Base-by-base conservation (phyloP, 1,140 invertebrate genomes). In the Drepana arcuata region DNA sequence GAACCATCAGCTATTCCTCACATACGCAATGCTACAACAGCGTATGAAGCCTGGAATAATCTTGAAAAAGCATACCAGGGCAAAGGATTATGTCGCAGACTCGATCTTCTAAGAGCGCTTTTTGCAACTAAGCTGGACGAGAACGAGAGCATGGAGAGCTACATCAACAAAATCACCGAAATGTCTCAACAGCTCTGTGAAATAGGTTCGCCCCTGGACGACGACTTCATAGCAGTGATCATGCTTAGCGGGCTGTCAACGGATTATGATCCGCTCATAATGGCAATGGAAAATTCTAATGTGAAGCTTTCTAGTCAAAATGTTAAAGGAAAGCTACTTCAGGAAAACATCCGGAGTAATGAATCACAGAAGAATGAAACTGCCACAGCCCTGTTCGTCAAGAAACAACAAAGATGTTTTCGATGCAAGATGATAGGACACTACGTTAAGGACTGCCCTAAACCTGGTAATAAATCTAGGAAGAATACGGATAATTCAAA, bases 201-300 rank as follows among this genome's bases (percentile, higher is more conserved):
- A 0, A 42, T 48, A 0, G 11, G 33, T 11, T 12, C 34, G 7
- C 16, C 28, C 1, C 14, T 47, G 23, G 44, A 47, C n/a, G 44
- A 47, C 23, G 44, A 47, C 9, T 37, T 47, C 11, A 14, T 47
- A 2, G 44, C 33, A 7, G 18, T 47, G 1, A 41, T 41, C 18
- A 47, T 47, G 38, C 15, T 47, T 1, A 41, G 34, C 33, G 44
- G 44, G 7, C 27, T 41, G 3, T 7, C 44, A 27, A 9, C 11
- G 4, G 12, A 38, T 12, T 45, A 28, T 15, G 35, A 45, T 21
- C 42, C 42, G 1, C 35, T 45, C 7, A 34, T 45, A 3, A 34
- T 45, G 42, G 21, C 34, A 11, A 7, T 44, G 2, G 41, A 44
- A 16, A 27, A 32, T 25, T 41, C 39, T 9, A 18, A 16, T 9